Percentiles rank a stretch among this genome's conserved stretches.
phyloP scores from a whole-genome alignment of 2,888 invertebrate genomes.

The Drosophila sordidula region DNA sequence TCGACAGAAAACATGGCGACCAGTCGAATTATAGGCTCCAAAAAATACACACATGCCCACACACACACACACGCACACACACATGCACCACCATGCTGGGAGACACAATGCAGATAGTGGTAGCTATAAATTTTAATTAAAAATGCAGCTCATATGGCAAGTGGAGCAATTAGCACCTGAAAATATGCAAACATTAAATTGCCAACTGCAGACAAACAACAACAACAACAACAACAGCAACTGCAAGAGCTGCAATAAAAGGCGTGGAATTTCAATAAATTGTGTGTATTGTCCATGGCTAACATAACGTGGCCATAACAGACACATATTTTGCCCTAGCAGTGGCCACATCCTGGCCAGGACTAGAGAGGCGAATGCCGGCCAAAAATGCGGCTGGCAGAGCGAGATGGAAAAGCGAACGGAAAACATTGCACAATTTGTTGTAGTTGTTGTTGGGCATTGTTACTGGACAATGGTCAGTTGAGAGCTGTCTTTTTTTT shows the following conservation, averaged over 20 bases:
- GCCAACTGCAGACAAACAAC: constrained; percentile 62
- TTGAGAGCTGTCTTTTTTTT: constrained; percentile 22
- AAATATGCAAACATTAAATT: constrained; percentile 85
- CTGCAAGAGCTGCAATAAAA: constrained; percentile 26
- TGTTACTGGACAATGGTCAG: constrained; percentile 52
- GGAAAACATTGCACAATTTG: constrained; percentile 78
- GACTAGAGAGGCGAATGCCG: constrained; percentile 5
- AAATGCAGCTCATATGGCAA: constrained; percentile 84
- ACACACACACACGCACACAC: constrained; percentile 16
- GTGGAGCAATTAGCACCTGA: constrained; percentile 85
- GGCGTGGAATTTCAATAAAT: constrained; percentile 73
- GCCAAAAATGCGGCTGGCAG: constrained; percentile 19
- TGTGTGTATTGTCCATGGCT: constrained; percentile 66
- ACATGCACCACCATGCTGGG: neutral
- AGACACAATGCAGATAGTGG: constrained; percentile 25
- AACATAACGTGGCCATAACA: constrained; percentile 83
- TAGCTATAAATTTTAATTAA: constrained; percentile 82
- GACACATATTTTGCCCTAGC: constrained; percentile 83
- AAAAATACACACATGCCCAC: constrained; percentile 15
- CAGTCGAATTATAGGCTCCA: constrained; percentile 51
- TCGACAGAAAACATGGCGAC: constrained; percentile 73
- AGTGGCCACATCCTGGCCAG: constrained; percentile 75
- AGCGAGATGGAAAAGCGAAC: constrained; percentile 58
- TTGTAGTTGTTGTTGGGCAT: constrained; percentile 49
- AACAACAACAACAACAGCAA: constrained; percentile 37